Percentiles rank a stretch among this genome's conserved stretches.
phyloP scores from a whole-genome alignment of 35 echinoderm and acorn worm genomes.

The Heliocidaris erythrogramma region DNA sequence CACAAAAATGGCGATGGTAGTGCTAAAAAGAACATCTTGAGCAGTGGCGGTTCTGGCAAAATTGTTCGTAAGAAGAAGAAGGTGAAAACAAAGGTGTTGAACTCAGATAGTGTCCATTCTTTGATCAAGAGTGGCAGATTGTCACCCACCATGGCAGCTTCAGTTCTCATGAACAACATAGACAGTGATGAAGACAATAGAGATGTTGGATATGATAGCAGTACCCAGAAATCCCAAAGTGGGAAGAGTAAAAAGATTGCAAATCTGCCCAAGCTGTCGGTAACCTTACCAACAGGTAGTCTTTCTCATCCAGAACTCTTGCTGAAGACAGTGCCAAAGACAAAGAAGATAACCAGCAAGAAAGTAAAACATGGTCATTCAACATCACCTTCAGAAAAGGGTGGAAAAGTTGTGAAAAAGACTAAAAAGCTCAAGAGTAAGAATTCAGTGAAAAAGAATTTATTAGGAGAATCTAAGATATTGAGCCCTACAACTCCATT shows the following conservation, averaged over 20 bases:
- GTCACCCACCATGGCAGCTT: slow-evolving; percentile 22
- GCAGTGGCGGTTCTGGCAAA: not conserved
- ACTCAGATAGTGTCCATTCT: slow-evolving; percentile 46
- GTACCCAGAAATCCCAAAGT: slow-evolving; percentile 29
- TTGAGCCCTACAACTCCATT: slow-evolving; percentile 71
- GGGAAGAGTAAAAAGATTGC: slow-evolving; percentile 27
- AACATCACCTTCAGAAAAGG: slow-evolving; percentile 34
- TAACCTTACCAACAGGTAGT: slow-evolving; percentile 27
- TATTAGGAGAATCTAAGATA: not conserved
- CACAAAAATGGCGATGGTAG: not conserved
- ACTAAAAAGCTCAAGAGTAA: slow-evolving; percentile 71
- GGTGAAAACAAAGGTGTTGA: slow-evolving; percentile 20
- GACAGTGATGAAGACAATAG: slow-evolving; percentile 48
- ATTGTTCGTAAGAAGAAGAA: slow-evolving; percentile 41
- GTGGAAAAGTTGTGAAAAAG: slow-evolving; percentile 60
- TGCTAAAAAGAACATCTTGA: not conserved
- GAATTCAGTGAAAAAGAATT: slow-evolving; percentile 61
- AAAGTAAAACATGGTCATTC: slow-evolving; percentile 30
- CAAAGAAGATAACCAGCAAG: not conserved
- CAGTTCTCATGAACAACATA: slow-evolving; percentile 40
- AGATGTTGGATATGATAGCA: slow-evolving; percentile 46
- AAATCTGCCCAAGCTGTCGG: slow-evolving; percentile 33
- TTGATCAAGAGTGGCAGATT: slow-evolving; percentile 39
- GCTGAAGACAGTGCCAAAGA: slow-evolving; percentile 26
- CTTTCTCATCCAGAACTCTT: slow-evolving; percentile 40